These are phyloP conservation scores for Orcinus orca DNA, from an alignment of 2,113 vertebrate species.

Conservation along the genomic window DNA sequence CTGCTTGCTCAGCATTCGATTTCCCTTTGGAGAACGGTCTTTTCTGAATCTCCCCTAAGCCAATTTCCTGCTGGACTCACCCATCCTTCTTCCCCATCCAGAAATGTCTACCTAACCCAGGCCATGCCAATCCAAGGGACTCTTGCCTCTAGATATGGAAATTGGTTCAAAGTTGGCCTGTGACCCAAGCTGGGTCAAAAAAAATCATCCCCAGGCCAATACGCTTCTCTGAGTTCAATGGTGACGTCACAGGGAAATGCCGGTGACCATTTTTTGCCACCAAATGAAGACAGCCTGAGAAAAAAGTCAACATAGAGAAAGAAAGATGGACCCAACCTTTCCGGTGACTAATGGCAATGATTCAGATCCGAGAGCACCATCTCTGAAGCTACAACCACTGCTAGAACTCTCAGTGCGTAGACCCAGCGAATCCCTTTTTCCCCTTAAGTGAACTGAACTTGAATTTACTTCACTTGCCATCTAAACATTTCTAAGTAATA, in stretches of 20 bases:
- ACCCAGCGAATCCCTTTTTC: background rate
- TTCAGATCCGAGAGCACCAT: rapidly evolving
- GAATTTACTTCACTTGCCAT: background rate
- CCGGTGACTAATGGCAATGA: rapidly evolving
- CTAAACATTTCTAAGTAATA: background rate
- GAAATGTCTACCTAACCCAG: rapidly evolving
- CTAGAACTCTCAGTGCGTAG: background rate
- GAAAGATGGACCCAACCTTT: too few relatives aligned
- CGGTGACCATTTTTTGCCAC: rapidly evolving
- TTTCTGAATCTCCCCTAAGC: rapidly evolving
- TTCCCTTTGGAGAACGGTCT: rapidly evolving
- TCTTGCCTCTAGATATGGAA: background rate
- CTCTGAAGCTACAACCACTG: background rate
- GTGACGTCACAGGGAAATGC: rapidly evolving
- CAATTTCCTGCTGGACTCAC: rapidly evolving
- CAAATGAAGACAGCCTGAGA: background rate
- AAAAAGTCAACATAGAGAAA: background rate
- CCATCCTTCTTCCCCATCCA: too few relatives aligned
- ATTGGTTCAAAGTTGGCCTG: too few relatives aligned
- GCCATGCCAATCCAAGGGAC: background rate
- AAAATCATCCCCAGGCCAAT: rapidly evolving
- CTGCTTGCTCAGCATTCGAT: background rate
- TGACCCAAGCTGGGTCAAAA: rapidly evolving
- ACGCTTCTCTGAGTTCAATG: background rate
- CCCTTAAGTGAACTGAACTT: background rate